These are phyloP conservation scores for Actinopyga echinites DNA, from an alignment of 53 echinoderm and acorn worm species.

Conservation along the genomic window DNA sequence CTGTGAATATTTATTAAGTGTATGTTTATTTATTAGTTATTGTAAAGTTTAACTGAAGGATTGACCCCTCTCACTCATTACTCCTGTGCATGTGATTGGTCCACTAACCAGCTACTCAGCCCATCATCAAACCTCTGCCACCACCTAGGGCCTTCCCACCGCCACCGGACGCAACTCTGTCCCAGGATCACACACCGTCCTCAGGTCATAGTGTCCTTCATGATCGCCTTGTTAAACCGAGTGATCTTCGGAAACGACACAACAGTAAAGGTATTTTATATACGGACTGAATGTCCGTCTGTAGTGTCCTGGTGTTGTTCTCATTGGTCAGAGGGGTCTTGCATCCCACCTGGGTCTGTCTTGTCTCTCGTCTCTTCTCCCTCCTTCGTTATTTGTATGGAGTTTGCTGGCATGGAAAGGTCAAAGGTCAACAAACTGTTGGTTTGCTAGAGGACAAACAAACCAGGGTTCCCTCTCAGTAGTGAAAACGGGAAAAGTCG, in stretches of 20 bases:
- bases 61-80: background rate
- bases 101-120: slow-evolving; percentile 54
- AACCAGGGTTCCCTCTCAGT: too few relatives aligned
- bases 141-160: slow-evolving; percentile 18
- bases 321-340: background rate
- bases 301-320: background rate
- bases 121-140: slow-evolving; percentile 40
- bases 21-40: too few relatives aligned
- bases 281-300: background rate
- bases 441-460: too few relatives aligned
- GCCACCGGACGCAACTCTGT: slow-evolving; percentile 11
- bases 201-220: slow-evolving; percentile 59
- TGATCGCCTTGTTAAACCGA: slow-evolving; percentile 84
- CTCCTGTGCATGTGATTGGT: slow-evolving; percentile 30
- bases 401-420: too few relatives aligned
- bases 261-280: slow-evolving; percentile 38
- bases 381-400: background rate
- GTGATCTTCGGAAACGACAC: slow-evolving; percentile 76
- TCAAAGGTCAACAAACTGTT: too few relatives aligned
- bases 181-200: slow-evolving; percentile 36
- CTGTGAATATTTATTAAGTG: too few relatives aligned
- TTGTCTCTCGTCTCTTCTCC: background rate
- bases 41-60: too few relatives aligned
- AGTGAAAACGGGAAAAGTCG: too few relatives aligned
- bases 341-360: background rate